phyloP scores from a whole-genome alignment of 2,113 vertebrate genomes.

The Plecturocebus donacophilus region DNA sequence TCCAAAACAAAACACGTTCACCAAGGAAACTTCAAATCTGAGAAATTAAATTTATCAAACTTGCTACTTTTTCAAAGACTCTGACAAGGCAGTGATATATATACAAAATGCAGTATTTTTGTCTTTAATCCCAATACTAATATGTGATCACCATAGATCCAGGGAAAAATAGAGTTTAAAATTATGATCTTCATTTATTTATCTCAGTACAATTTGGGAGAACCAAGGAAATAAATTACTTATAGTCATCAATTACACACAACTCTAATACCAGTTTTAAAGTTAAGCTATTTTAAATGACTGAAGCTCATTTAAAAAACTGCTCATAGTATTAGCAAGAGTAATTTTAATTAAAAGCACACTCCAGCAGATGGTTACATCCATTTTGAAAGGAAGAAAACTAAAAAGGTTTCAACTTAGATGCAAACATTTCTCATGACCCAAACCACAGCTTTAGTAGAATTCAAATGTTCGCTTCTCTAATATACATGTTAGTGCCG shows the following conservation, averaged over 20 bases:
- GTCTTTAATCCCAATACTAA: background rate
- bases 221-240: constrained; percentile 12
- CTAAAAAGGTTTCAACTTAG: background rate
- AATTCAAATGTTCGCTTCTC: background rate
- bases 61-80: background rate
- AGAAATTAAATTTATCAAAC: background rate
- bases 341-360: constrained; percentile 32
- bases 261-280: constrained; percentile 45
- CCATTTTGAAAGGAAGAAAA: constrained; percentile 33
- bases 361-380: background rate
- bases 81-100: background rate
- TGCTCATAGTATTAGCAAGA: constrained; percentile 15
- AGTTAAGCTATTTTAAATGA: constrained; percentile 44
- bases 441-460: background rate
- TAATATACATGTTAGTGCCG: background rate
- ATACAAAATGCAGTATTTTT: background rate
- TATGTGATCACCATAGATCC: background rate
- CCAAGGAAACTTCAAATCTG: background rate
- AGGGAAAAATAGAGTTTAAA: background rate
- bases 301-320: constrained; percentile 25
- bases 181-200: background rate
- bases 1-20: constrained; percentile 23
- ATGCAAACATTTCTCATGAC: background rate
- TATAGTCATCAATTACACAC: background rate
- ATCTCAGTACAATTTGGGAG: background rate